Percentiles rank a stretch among this genome's conserved stretches.
phyloP scores from a whole-genome alignment of 2,797 vertebrate genomes.

The Psittacula derbiana region DNA sequence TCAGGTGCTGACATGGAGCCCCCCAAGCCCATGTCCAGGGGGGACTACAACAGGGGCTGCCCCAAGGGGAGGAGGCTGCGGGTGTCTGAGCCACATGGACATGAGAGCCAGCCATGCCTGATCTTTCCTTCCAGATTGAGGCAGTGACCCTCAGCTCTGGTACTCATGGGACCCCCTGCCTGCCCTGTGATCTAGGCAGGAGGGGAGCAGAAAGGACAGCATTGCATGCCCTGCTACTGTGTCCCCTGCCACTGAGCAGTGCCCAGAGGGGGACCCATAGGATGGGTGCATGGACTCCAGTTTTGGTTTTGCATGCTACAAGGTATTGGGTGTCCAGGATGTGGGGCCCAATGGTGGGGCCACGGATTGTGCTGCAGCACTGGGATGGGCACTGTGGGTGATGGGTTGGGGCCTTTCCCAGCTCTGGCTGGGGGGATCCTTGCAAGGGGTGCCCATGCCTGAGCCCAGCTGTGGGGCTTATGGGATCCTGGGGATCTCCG shows the following conservation, averaged over 20 bases:
- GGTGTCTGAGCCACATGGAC: accelerated
- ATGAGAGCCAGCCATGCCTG: too few species aligned
- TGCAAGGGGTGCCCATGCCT: not conserved
- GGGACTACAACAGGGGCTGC: not conserved
- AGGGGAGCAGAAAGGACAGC: not conserved
- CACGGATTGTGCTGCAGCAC: not conserved
- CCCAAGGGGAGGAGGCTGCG: not conserved
- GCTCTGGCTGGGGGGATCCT: not conserved
- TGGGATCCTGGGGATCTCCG: accelerated
- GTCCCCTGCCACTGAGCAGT: not conserved
- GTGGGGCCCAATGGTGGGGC: not conserved
- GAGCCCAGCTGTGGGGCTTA: not conserved
- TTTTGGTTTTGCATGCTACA: too few species aligned
- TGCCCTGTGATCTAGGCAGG: not conserved
- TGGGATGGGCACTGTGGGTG: too few species aligned
- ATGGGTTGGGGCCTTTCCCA: not conserved
- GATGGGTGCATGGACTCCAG: not conserved
- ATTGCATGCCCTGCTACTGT: not conserved
- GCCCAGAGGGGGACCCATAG: too few species aligned
- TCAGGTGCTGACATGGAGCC: accelerated
- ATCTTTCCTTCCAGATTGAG: accelerated
- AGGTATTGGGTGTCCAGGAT: not conserved
- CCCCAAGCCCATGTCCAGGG: not conserved
- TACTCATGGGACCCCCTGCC: not conserved
- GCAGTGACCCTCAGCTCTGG: not conserved